Evolutionary conservation across 1,140 invertebrate species (phyloP), one percentile per base, ranked within the genome.

Genomic region (Homalodisca vitripennis): DNA sequence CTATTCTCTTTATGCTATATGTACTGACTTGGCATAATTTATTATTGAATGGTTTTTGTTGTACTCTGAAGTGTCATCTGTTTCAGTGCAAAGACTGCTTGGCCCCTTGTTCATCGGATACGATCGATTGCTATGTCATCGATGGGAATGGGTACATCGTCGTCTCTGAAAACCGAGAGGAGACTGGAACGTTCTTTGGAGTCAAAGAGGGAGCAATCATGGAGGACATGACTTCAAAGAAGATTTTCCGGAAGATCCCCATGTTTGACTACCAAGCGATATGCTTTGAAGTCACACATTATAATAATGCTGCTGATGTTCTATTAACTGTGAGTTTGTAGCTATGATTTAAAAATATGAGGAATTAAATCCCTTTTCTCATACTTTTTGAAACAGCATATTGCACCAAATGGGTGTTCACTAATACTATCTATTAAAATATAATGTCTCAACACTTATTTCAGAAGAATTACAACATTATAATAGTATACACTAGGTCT

Each of bases 111-210:
- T 82, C 77, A 65, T 81, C 81, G 66, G 83, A 79, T 51, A 84
- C 82, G 74, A 83, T 87, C 65, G 88, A 92, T 71, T 96, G 94
- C 76, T 96, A 91, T 77, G 82, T 97, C 2, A 85, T 97, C 20
- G 94, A 97, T 80, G 92, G 90, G 74, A 94, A 93, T 77, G 94
- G 93, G 0, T 97, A 94, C 77, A 85, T 97, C n/a, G 83, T 97
- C 0, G 82, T 94, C 17, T 89, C 91, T 0, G 86, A 90, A 71
- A 82, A 85, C 20, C 78, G 84, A 27, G 84, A 87, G 17, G 82
- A 91, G 47, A 90, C 90, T 0, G 92, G 92, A 0, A 80, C 82
- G 73, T 97, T 97, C 80, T 95, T 96, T 80, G 94, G 94, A 0
- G 88, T 90, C 68, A 78, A 93, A 24, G 88, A 95, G 73, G 89